Evolutionary conservation across 2,113 vertebrate species (phyloP).

Genomic region (Camelus dromedarius): DNA sequence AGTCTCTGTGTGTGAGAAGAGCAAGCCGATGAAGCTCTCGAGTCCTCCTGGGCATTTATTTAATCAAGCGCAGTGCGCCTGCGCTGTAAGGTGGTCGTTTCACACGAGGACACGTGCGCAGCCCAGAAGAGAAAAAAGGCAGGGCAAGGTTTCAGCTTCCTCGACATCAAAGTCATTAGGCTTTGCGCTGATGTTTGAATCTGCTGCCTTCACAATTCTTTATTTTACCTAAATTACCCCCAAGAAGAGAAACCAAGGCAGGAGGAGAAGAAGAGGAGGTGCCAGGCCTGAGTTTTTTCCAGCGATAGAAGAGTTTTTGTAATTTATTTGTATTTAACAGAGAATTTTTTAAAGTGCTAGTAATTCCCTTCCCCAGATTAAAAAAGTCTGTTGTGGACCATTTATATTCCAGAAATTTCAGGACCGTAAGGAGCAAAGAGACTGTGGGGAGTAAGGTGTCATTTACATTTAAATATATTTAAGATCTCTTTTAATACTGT

Average conservation of each 20-base stretch:
- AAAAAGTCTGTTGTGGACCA: not conserved
- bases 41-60: not conserved
- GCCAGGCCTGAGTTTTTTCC: not conserved
- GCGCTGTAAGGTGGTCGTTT: not conserved
- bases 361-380: not conserved
- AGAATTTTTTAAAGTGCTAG: conserved; percentile 7
- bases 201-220: not conserved
- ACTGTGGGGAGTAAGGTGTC: not conserved
- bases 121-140: not conserved
- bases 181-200: conserved; percentile 3
- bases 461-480: conserved; percentile 6
- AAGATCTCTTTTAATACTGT: not conserved
- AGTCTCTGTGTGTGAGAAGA: not conserved
- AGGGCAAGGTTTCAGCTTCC: not conserved
- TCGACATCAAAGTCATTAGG: not conserved
- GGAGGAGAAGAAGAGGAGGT: not conserved
- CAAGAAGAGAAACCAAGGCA: not conserved
- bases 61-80: not conserved
- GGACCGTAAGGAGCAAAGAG: not conserved
- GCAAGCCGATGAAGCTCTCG: fast-evolving
- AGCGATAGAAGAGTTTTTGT: not conserved
- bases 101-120: not conserved
- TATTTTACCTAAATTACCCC: not conserved
- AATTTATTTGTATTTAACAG: conserved; percentile 17
- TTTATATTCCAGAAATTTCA: conserved; percentile 34